Conservation (phyloP, 2,888 invertebrate species). For the Brenthis hecate region DNA sequence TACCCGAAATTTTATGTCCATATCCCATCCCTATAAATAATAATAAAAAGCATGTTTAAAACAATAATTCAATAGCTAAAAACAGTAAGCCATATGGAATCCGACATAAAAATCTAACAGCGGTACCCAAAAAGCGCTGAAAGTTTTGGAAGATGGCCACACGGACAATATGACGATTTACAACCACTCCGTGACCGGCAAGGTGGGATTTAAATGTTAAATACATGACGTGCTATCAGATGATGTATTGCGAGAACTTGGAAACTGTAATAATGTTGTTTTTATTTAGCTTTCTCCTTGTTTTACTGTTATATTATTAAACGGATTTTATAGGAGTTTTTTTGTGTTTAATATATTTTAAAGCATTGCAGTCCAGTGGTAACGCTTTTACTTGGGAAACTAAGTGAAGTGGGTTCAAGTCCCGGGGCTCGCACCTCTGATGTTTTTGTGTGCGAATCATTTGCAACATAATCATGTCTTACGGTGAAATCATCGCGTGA, state of each 20-base stretch:
- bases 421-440: too few relatives aligned
- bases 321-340: neutral
- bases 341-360: neutral
- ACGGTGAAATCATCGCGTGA: too few relatives aligned
- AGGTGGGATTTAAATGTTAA: conserved; percentile 41
- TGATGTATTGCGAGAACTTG: conserved; percentile 36
- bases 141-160: conserved; percentile 58
- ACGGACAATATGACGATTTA: conserved; percentile 63
- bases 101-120: conserved; percentile 5
- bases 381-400: too few relatives aligned
- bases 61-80: neutral
- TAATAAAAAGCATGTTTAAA: neutral
- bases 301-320: neutral
- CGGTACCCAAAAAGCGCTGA: conserved; percentile 33
- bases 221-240: conserved; percentile 37
- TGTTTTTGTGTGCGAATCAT: too few relatives aligned
- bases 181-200: conserved; percentile 44
- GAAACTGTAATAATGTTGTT: conserved; percentile 35
- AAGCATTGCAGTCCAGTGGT: neutral
- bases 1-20: too few relatives aligned
- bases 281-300: neutral
- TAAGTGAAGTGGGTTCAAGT: too few relatives aligned
- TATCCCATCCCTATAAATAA: neutral
- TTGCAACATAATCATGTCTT: too few relatives aligned
- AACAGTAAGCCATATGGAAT: neutral